Base-by-base conservation (phyloP, 2,888 invertebrate species). In the Proisotoma minuta region DNA sequence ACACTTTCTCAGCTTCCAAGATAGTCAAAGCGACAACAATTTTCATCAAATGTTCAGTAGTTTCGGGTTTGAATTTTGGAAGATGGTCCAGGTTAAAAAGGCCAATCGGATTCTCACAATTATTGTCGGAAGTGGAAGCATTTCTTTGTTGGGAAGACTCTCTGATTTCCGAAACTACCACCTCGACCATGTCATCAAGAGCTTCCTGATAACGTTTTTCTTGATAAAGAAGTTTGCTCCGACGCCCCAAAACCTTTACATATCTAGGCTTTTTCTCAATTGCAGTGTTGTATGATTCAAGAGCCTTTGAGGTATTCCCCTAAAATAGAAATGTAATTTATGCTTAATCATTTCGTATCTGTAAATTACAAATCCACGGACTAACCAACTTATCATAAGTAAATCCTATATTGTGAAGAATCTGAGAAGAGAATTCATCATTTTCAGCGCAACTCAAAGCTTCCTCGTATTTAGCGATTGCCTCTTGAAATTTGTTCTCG, bases 371-470 rank as follows among this genome's bases (percentile, higher is more conserved):
- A 34, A 8, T 12, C 8, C 8, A 34, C 8, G 34, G 12, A 51
- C 39, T 40, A 39, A 65, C 65, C 66, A 63, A 27, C 60, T 53
- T 59, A 52, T 68, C 68, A 29, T 47, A 61, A 1, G 62, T 51
- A 5, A 65, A 50, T 23, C 68, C 68, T 4, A 43, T 39, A 43
- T 68, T 68, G 26, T 68, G 65, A 10, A 63, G 43, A 12, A 68
- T 49, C 47, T 62, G 62, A 4, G 65, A 63, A 12, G 53, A 39
- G 12, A 65, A 54, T 12, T 59, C 57, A 24, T 59, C 53, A 0
- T 53, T 51, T 5, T 43, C 20, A 15, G 15, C 27, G 3, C n/a
- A 10, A 24, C 59, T 29, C 1, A 8, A 23, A 12, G 68, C 68
- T 24, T 54, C 34, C 3, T 54, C 47, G 27, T 68, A 68, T n/a